phyloP scores from a whole-genome alignment of 2,888 invertebrate genomes.

The Isoperla grammatica region DNA sequence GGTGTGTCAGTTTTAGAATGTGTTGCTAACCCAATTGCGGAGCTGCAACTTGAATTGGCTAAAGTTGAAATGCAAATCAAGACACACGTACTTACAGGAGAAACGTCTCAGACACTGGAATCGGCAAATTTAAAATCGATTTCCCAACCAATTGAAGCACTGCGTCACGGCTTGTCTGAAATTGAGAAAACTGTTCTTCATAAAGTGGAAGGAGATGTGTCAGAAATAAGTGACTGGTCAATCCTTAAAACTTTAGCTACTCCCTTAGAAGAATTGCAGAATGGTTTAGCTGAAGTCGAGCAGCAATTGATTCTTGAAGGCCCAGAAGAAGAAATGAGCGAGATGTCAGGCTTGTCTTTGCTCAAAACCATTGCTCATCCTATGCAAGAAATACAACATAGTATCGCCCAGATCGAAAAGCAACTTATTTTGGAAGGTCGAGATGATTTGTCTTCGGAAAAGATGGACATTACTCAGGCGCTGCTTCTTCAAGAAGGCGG shows the following conservation, averaged over 20 bases:
- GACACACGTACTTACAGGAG: no score
- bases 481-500: constrained; percentile 8
- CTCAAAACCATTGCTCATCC: constrained; percentile 38
- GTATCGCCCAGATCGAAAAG: not conserved
- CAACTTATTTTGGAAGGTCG: constrained; percentile 20
- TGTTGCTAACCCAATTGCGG: not conserved
- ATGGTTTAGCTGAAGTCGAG: not conserved
- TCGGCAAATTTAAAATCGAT: no score
- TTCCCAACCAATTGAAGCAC: constrained; percentile 37
- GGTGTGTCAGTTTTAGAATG: no score
- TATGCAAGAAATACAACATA: constrained; percentile 47
- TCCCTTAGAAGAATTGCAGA: constrained; percentile 23
- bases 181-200: constrained; percentile 22
- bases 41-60: not conserved
- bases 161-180: constrained; percentile 34
- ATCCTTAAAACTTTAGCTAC: constrained; percentile 20
- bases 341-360: not conserved
- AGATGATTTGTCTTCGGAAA: constrained; percentile 18
- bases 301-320: constrained; percentile 5
- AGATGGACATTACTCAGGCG: constrained; percentile 6
- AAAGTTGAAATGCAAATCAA: no score
- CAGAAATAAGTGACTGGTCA: not conserved
- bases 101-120: no score
- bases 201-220: constrained; percentile 10
- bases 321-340: not conserved